Conservation (phyloP, 2,797 vertebrate species). For the Pelobates cultripes region DNA sequence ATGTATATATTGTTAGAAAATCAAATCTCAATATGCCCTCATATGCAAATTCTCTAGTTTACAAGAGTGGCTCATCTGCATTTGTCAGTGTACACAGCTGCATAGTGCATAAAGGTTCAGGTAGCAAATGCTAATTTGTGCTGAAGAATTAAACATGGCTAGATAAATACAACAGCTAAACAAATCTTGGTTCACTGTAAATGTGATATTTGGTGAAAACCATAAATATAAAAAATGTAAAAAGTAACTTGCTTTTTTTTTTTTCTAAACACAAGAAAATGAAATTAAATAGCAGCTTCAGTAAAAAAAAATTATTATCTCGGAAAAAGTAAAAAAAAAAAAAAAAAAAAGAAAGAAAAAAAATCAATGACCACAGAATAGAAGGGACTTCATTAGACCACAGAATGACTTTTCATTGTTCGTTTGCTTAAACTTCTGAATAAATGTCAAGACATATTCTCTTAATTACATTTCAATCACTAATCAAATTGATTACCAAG, state of each 20-base stretch:
- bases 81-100: too few species aligned
- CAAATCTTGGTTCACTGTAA: neutral
- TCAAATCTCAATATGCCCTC: too few species aligned
- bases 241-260: neutral
- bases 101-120: too few species aligned
- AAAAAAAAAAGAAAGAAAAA: too few species aligned
- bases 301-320: neutral
- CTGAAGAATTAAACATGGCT: too few species aligned
- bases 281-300: neutral
- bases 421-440: slow-evolving; percentile 35
- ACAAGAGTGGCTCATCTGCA: too few species aligned
- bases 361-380: neutral
- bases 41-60: too few species aligned
- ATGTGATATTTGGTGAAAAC: neutral
- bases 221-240: neutral
- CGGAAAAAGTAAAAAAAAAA: neutral
- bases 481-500: slow-evolving; percentile 38
- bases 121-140: too few species aligned
- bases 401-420: slow-evolving; percentile 24
- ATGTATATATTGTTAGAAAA: too few species aligned
- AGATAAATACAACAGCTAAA: neutral
- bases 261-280: neutral
- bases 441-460: slow-evolving; percentile 42
- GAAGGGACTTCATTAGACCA: slow-evolving; percentile 17
- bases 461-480: slow-evolving; percentile 50